phyloP scores from a whole-genome alignment of 2,888 invertebrate species.

The Phyllotreta cruciferae region DNA sequence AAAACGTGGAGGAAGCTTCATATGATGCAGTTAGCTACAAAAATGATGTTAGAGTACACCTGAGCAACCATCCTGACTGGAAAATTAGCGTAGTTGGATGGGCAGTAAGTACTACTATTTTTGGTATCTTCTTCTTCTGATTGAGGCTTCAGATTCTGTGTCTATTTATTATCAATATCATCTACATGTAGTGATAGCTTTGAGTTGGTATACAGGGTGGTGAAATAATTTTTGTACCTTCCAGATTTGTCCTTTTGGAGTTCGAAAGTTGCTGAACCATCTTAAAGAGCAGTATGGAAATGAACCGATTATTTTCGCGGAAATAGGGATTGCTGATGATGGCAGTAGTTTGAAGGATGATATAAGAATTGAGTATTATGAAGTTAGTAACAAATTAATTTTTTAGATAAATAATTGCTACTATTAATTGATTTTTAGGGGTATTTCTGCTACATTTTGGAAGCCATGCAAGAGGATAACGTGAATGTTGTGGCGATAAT shows the following conservation, averaged over 20 bases:
- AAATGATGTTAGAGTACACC: too few relatives aligned
- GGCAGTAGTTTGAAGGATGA: constrained; percentile 16
- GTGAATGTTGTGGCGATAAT: constrained; percentile 57
- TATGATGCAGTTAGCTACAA: constrained; percentile 13
- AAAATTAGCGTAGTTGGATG: too few relatives aligned
- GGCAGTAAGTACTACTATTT: too few relatives aligned
- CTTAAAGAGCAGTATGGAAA: constrained; percentile 66
- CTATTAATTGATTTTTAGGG: constrained; percentile 13
- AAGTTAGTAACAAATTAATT: constrained; percentile 10
- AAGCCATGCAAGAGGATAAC: constrained; percentile 54
- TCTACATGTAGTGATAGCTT: too few relatives aligned
- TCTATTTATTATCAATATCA: too few relatives aligned
- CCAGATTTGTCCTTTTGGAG: constrained; percentile 67
- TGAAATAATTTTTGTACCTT: neutral
- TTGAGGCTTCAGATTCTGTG: too few relatives aligned
- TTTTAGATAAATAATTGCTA: neutral
- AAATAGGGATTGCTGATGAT: constrained; percentile 67
- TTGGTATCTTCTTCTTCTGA: too few relatives aligned
- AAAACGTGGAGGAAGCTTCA: constrained; percentile 53
- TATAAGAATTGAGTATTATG: constrained; percentile 19
- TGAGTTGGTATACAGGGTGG: too few relatives aligned
- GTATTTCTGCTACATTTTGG: constrained; percentile 60
- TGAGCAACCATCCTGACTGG: too few relatives aligned
- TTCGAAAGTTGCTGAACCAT: constrained; percentile 69
- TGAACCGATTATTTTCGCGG: constrained; percentile 66